Conservation (phyloP, 2,797 vertebrate species). For the Helostoma temminkii region DNA sequence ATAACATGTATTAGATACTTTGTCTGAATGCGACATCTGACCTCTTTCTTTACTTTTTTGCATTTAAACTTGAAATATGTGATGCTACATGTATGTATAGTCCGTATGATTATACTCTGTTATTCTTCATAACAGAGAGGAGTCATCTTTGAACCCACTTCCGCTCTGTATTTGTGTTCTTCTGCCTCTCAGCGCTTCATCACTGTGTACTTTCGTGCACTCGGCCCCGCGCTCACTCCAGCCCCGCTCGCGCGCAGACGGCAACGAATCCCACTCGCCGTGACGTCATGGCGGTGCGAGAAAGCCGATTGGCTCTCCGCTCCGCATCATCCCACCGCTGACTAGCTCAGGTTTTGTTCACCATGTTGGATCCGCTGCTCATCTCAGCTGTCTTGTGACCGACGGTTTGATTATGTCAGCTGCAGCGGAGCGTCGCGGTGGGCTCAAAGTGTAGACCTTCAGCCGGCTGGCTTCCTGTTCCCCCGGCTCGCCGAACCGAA, state of each 20-base stretch:
- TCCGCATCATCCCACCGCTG: conserved; percentile 60
- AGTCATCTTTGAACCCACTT: too few relatives aligned
- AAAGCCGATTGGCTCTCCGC: conserved; percentile 70
- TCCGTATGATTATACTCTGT: too few relatives aligned
- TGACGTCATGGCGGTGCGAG: conserved; percentile 62
- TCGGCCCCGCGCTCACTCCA: too few relatives aligned
- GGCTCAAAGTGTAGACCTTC: conserved; percentile 47
- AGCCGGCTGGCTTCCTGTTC: conserved; percentile 15
- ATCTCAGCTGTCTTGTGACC: conserved; percentile 41
- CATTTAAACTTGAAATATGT: too few relatives aligned
- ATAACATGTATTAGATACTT: too few relatives aligned
- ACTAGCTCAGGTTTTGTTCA: conserved; percentile 56
- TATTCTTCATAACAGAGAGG: too few relatives aligned
- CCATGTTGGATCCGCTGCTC: conserved; percentile 79
- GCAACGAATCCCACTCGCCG: conserved; percentile 48
- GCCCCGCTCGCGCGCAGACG: conserved; percentile 43
- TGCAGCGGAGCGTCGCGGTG: conserved; percentile 44
- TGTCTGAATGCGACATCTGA: too few relatives aligned
- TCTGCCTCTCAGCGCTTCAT: too few relatives aligned
- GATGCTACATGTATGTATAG: too few relatives aligned
- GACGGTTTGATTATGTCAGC: conserved; percentile 58
- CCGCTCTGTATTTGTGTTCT: too few relatives aligned
- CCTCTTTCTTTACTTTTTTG: too few relatives aligned
- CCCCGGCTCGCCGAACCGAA: conserved; percentile 9
- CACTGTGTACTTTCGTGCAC: background rate